These are phyloP conservation scores for Cheirogaleus medius DNA, from an alignment of 2,113 vertebrate genomes.

Conservation along the genomic window DNA sequence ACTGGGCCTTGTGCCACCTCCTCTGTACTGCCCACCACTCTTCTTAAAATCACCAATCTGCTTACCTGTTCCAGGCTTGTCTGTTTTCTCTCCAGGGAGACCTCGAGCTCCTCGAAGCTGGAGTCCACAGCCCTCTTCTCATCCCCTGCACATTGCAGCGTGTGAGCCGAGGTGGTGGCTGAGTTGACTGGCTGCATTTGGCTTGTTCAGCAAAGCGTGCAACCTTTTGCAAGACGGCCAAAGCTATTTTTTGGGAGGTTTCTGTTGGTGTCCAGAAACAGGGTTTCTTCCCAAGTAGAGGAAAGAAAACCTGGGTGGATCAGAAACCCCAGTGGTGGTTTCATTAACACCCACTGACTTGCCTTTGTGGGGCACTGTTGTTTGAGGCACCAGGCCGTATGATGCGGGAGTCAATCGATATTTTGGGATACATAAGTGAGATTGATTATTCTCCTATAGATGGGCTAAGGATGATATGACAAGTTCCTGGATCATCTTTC, in stretches of 20 bases:
- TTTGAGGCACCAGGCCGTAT: not conserved
- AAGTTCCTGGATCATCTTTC: not conserved
- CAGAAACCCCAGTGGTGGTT: not conserved
- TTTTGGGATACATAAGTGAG: not conserved
- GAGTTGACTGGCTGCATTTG: not conserved
- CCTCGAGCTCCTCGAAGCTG: fast-evolving
- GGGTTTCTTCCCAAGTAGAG: not conserved
- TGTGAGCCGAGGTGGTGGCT: not conserved
- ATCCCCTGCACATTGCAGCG: fast-evolving
- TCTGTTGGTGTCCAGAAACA: not conserved
- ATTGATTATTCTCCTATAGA: not conserved
- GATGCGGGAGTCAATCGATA: not conserved
- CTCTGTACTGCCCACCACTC: not conserved
- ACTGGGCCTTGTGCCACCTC: not conserved
- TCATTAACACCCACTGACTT: not conserved
- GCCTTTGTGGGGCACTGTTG: not conserved
- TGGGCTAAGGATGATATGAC: not conserved
- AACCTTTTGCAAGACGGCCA: not conserved
- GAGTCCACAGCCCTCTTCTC: not conserved
- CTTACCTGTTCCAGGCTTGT: not conserved
- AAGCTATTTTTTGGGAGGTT: not conserved
- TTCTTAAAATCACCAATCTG: not conserved
- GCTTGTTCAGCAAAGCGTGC: not conserved
- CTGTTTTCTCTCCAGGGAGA: not conserved
- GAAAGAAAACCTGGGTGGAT: not conserved